A percentile compares a stretch with the other conserved stretches of the same genome.
phyloP scores from a whole-genome alignment of 2,113 vertebrate genomes.

The Dasyurus viverrinus region DNA sequence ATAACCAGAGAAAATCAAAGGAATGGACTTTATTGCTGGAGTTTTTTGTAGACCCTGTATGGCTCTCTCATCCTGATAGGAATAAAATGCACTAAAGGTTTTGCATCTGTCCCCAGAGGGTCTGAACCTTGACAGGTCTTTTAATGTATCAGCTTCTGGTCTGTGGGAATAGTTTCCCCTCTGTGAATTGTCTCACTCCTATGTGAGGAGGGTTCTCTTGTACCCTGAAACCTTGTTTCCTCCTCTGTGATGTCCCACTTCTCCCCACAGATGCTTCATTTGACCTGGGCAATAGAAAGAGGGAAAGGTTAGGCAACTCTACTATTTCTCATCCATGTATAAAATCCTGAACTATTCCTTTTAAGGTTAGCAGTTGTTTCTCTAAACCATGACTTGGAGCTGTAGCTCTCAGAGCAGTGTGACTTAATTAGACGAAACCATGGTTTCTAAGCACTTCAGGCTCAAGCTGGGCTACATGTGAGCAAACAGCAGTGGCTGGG shows the following conservation, averaged over 20 bases:
- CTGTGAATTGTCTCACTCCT: background rate
- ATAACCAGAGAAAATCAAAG: background rate
- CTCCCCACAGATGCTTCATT: background rate
- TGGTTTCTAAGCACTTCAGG: background rate
- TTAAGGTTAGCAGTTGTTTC: background rate
- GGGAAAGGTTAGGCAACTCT: background rate
- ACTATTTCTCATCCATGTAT: background rate
- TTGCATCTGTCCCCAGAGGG: background rate
- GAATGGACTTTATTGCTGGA: background rate
- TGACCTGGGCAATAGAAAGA: background rate
- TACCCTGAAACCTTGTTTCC: background rate
- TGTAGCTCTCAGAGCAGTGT: background rate
- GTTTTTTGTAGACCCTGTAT: background rate
- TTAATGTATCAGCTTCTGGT: background rate
- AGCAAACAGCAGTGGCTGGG: background rate
- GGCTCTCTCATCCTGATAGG: background rate
- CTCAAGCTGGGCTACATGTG: background rate
- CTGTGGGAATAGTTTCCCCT: background rate
- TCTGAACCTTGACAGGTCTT: background rate
- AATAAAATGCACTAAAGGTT: background rate
- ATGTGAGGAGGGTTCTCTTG: background rate
- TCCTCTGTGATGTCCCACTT: background rate
- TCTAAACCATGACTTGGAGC: background rate
- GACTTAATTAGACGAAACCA: background rate
- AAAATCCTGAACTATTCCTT: background rate